Percentiles rank a stretch among this genome's conserved stretches.
Conservation (phyloP, 2,888 invertebrate genomes). For the Drosophila siamana region DNA sequence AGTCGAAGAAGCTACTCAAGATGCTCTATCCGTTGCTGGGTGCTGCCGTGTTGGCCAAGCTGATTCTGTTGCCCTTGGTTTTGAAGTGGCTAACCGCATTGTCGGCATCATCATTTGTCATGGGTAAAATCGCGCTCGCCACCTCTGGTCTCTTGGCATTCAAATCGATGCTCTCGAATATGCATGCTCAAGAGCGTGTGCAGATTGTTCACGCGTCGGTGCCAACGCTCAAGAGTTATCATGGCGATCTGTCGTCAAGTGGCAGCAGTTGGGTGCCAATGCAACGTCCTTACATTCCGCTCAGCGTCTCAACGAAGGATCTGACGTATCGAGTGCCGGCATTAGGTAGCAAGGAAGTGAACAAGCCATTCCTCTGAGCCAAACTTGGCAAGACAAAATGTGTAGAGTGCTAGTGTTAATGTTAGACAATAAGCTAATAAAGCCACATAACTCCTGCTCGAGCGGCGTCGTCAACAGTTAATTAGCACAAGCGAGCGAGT, state of each 20-base stretch:
- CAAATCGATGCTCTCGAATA: conserved; percentile 76
- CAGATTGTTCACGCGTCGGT: conserved; percentile 76
- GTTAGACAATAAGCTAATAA: conserved; percentile 61
- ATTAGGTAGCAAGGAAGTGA: conserved; percentile 48
- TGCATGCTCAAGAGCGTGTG: conserved; percentile 66
- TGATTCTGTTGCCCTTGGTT: conserved; percentile 89
- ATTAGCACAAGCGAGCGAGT: conserved; percentile 58
- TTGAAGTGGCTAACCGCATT: conserved; percentile 89
- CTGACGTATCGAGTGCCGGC: conserved; percentile 39
- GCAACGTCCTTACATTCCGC: conserved; percentile 68
- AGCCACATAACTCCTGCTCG: conserved; percentile 46
- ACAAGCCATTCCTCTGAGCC: conserved; percentile 75
- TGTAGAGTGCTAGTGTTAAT: conserved; percentile 13
- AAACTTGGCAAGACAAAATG: conserved; percentile 1
- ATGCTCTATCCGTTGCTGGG: conserved; percentile 88
- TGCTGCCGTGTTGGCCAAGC: conserved; percentile 89
- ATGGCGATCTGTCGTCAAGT: conserved; percentile 61
- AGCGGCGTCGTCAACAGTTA: conserved; percentile 49
- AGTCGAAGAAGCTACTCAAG: conserved; percentile 86
- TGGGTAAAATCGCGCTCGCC: conserved; percentile 84
- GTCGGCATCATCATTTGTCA: conserved; percentile 86
- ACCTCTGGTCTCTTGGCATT: conserved; percentile 79
- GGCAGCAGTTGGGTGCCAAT: conserved; percentile 71
- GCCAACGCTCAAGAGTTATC: conserved; percentile 53
- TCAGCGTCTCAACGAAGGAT: conserved; percentile 64